Evolutionary conservation across 2,888 invertebrate species (phyloP), one percentile per base, ranked within the genome.

Genomic region (Andrena haemorrhoa): DNA sequence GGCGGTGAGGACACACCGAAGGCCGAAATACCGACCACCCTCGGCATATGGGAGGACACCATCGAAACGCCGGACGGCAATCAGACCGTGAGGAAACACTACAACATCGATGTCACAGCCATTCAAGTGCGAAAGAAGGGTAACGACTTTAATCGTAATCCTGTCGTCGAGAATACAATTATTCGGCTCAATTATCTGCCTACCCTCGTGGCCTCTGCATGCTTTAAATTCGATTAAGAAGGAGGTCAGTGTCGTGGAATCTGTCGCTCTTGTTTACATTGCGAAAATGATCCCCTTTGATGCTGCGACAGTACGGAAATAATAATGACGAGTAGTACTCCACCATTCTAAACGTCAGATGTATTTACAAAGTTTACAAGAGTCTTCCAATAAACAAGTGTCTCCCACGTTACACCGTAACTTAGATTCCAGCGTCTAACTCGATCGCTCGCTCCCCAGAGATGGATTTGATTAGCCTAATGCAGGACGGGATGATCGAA

Each of bases 1-100:
- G 97, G 96, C 70, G 97, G 97, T 53, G 97, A 97, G 94, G 97
- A 97, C 92, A 95, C 95, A 74, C 97, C 97, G 35, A 96, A 96
- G 94, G 95, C 95, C 73, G 96, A 96, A 91, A 95, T 96, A 75
- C 96, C 96, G 8, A 95, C 96, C 70, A 94, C 94, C 86, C 94
- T 96, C 76, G 96, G 96, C 2, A 94, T 95, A 23, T 95, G 95
- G 91, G 95, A 95, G 85, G 94, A 95, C 84, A 93, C 94, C 41
- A 90, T 92, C 66, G 93, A 94, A 72, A 91, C 92, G 79, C 88
- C 92, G 66, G 91, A 93, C 31, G 89, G 90, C 64, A 91, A 91
- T 64, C 91, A 92, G 56, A 63, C 84, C 6, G 60, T 79, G 29
- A 93, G 89, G 82, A 92, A 92, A 66, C 92, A 93, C 71, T 95